Percentiles rank a stretch among this genome's conserved stretches.
Conservation (phyloP, 2,888 invertebrate species). For the Stenolophus ochropezus region DNA sequence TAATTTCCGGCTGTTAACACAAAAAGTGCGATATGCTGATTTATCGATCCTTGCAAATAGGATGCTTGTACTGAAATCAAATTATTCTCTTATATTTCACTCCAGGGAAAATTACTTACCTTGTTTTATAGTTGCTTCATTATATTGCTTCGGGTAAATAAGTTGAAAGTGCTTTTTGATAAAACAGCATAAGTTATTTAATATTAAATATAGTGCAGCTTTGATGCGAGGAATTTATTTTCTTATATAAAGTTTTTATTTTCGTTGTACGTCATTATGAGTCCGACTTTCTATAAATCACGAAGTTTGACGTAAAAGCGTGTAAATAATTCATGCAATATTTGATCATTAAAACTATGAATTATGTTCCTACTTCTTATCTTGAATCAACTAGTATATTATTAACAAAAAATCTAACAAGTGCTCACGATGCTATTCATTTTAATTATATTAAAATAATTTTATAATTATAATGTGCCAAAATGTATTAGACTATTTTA, state of each 20-base stretch:
- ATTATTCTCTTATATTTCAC: not conserved
- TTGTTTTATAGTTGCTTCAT: not conserved
- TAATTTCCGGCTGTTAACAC: conserved; percentile 34
- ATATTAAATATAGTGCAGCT: not conserved
- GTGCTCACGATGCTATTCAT: not conserved
- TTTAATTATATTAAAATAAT: not conserved
- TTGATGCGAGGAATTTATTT: not conserved
- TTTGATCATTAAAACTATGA: not conserved
- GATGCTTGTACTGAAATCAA: conserved; percentile 7
- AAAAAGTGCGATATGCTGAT: conserved; percentile 28
- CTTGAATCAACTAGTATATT: not conserved
- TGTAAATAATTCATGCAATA: conserved; percentile 3
- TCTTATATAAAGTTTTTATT: not conserved
- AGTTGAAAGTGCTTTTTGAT: not conserved
- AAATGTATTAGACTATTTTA: no score
- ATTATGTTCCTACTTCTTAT: not conserved
- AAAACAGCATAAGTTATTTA: not conserved
- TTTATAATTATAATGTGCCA: no score
- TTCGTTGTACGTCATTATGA: not conserved
- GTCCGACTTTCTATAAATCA: not conserved
- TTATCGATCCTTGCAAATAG: not conserved
- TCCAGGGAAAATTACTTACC: not conserved
- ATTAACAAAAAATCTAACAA: not conserved
- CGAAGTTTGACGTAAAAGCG: not conserved
- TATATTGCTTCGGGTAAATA: not conserved